Conservation (phyloP, 2,888 invertebrate genomes). For the Strigamia maritima region DNA sequence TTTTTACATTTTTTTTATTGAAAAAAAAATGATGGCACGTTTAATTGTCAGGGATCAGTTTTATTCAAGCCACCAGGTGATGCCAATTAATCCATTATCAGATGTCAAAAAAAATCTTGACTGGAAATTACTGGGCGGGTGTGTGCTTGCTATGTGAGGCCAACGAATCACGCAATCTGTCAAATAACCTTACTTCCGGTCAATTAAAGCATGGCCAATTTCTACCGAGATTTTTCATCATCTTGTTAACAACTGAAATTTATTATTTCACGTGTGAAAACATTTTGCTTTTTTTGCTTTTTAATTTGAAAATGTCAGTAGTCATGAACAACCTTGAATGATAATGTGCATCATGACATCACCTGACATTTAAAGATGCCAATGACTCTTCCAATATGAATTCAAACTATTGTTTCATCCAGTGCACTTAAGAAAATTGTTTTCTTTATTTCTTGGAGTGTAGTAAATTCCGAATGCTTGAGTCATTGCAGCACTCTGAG, state of each 20-base stretch:
- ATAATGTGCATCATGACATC: not conserved
- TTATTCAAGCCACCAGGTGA: not conserved
- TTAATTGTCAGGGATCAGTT: not conserved
- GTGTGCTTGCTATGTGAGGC: not conserved
- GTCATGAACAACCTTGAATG: no score
- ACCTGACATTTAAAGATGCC: not conserved
- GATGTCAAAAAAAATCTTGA: slow-evolving; percentile 1
- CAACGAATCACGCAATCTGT: not conserved
- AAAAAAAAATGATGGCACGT: not conserved
- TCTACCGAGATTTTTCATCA: not conserved
- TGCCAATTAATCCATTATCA: not conserved
- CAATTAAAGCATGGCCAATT: not conserved
- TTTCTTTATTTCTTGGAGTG: not conserved
- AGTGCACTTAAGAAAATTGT: not conserved
- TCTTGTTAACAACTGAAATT: not conserved
- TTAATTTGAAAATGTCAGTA: no score
- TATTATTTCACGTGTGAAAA: not conserved
- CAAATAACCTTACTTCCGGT: not conserved
- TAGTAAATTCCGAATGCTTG: not conserved
- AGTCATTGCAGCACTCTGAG: not conserved
- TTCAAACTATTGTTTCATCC: not conserved
- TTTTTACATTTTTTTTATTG: no score
- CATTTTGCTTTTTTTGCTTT: no score
- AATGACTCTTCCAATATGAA: not conserved
- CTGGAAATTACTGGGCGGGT: not conserved